Evolutionary conservation across 2,113 vertebrate genomes (phyloP), one percentile per base, ranked within the genome.

Genomic region (Suricata suricatta): DNA sequence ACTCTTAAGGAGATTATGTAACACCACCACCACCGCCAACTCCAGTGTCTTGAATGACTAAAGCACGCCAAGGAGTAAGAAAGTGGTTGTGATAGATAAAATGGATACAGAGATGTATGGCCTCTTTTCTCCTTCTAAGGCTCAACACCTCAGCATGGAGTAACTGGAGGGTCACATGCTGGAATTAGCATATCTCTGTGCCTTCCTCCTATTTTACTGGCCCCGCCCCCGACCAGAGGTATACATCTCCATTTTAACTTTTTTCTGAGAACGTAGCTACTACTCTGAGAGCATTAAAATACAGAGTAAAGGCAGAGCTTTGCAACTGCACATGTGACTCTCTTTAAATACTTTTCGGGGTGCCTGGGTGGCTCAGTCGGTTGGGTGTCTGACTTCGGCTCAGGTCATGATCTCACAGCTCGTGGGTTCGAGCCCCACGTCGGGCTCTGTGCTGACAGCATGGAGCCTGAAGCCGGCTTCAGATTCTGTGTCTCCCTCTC

Each of bases 81-180:
- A 74, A 76, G 33, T 57, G 81, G n/a, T 44, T 92, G 63, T 88
- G 60, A 74, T 50, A 57, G n/a, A 80, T 47, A n/a, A 92, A 95
- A 64, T 38, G 69, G 54, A 54, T 47, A 31, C 69, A 69, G 25
- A 94, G 13, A 72, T 21, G 2, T 1, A 6, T 50, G 63, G 14
- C 35, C 14, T 84, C 38, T 68, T 23, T 35, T 68, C 31, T 41
- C 68, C 19, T 82, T 87, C 71, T 29, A 38, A 93, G 71, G 25
- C 19, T 92, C 31, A 4, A 15, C 33, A 52, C 16, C 9, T 86
- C 54, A 82, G 27, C 23, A 11, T 69, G 38, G 7, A 79, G 27
- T 79, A 57, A 72, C 33, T 29, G 23, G 83, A 29, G 17, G 60
- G 44, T 85, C 29, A 27, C 9, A 2, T 60, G 5, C 35, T 68